Evolutionary conservation across 2,113 vertebrate genomes (phyloP).

Genomic region (Lynx canadensis): DNA sequence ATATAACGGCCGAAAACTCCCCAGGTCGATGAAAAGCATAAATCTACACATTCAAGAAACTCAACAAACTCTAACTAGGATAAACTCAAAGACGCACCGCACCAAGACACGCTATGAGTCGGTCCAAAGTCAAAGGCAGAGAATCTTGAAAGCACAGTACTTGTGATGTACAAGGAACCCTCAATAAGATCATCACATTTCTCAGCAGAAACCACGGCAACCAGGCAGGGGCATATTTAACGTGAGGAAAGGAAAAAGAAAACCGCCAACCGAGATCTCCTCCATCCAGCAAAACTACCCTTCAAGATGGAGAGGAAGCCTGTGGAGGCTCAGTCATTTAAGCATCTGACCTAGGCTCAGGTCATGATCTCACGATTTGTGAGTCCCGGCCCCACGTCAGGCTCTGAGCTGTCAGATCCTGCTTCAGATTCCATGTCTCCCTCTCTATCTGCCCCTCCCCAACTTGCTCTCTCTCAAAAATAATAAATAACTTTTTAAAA

Average conservation of each 20-base stretch:
- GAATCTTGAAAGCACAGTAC: background rate
- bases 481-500: too few species aligned
- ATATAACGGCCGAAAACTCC: background rate
- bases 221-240: background rate
- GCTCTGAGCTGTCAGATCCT: too few species aligned
- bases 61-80: background rate
- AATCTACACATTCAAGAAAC: background rate
- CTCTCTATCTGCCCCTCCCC: too few species aligned
- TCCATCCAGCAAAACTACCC: background rate
- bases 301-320: background rate
- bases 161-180: background rate
- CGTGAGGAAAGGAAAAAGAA: background rate
- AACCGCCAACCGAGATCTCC: background rate
- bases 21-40: background rate
- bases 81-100: background rate
- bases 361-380: too few species aligned
- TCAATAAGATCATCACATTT: too few species aligned
- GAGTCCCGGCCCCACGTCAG: too few species aligned
- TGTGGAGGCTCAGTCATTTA: too few species aligned
- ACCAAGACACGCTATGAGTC: background rate
- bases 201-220: background rate
- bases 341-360: too few species aligned
- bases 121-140: background rate
- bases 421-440: too few species aligned
- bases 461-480: too few species aligned